Evolutionary conservation across 2,797 vertebrate species (phyloP).

Genomic region (Zenarchopterus dispar): DNA sequence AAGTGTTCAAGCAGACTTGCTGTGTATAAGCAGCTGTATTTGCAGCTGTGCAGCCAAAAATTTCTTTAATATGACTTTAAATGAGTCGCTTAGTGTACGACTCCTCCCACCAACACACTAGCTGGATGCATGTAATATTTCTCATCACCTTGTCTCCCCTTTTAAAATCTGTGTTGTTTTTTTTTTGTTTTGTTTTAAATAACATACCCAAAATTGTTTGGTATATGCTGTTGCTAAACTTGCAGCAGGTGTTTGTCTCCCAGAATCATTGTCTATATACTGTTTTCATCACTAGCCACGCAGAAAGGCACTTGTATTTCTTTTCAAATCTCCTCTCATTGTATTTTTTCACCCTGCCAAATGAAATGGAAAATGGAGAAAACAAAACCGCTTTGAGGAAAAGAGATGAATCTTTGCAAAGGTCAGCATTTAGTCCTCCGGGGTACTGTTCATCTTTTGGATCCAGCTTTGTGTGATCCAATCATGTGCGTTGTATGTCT

Average conservation of each 20-base stretch:
- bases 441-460: constrained; percentile 41
- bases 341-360: constrained; percentile 37
- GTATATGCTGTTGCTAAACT: constrained; percentile 17
- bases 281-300: constrained; percentile 17
- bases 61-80: no score
- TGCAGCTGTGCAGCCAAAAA: no score
- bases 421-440: constrained; percentile 59
- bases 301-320: constrained; percentile 37
- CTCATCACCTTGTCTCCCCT: no score
- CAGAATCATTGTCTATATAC: constrained; percentile 11
- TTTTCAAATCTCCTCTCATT: constrained; percentile 19
- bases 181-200: no score
- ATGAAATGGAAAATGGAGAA: constrained; percentile 52
- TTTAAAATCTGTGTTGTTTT: no score
- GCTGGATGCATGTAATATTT: no score
- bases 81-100: no score
- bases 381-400: constrained; percentile 41
- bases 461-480: constrained; percentile 13
- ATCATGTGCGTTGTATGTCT: constrained; percentile 21
- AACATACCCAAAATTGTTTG: constrained; percentile 2
- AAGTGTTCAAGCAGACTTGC: no score
- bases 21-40: no score
- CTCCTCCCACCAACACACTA: no score
- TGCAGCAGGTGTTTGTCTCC: constrained; percentile 38
- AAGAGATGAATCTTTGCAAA: constrained; percentile 57